Conservation (phyloP, 2,797 vertebrate genomes). For the Philypnodon macrostomus region DNA sequence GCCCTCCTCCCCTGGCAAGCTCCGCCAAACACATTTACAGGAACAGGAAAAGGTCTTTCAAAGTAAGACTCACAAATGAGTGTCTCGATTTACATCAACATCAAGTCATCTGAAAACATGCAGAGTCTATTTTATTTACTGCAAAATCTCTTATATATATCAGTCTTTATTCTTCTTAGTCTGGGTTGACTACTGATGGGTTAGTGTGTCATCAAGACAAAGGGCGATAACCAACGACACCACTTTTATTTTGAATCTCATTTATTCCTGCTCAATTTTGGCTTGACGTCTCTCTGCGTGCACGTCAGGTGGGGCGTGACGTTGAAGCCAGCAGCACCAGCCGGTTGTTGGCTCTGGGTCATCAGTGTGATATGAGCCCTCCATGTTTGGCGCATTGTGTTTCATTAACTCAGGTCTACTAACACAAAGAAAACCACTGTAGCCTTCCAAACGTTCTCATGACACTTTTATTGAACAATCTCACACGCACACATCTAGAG, state of each 20-base stretch:
- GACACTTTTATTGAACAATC: conserved; percentile 75
- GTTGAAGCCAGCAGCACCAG: conserved; percentile 54
- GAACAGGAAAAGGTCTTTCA: conserved; percentile 26
- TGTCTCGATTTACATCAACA: not conserved
- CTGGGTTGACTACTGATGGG: too few species aligned
- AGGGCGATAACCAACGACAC: too few species aligned
- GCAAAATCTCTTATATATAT: too few species aligned
- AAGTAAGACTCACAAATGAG: conserved; percentile 41
- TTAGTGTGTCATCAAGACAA: too few species aligned
- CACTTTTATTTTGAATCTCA: conserved; percentile 44
- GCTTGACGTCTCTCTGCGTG: conserved; percentile 22
- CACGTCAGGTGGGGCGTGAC: conserved; percentile 67
- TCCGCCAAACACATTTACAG: conserved; percentile 16
- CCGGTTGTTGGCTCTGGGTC: conserved; percentile 38
- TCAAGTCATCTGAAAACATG: too few species aligned
- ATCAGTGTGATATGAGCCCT: conserved; percentile 36
- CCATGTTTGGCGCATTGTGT: conserved; percentile 36
- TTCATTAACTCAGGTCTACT: conserved; percentile 20
- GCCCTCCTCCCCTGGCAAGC: conserved; percentile 42
- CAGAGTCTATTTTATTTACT: too few species aligned
- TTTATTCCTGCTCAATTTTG: accelerated
- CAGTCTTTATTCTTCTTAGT: too few species aligned
- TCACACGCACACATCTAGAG: conserved; percentile 66
- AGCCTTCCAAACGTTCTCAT: conserved; percentile 37
- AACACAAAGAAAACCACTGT: not conserved